Base-by-base conservation (phyloP, 2,888 invertebrate genomes). In the Ennomos fuscantarius region DNA sequence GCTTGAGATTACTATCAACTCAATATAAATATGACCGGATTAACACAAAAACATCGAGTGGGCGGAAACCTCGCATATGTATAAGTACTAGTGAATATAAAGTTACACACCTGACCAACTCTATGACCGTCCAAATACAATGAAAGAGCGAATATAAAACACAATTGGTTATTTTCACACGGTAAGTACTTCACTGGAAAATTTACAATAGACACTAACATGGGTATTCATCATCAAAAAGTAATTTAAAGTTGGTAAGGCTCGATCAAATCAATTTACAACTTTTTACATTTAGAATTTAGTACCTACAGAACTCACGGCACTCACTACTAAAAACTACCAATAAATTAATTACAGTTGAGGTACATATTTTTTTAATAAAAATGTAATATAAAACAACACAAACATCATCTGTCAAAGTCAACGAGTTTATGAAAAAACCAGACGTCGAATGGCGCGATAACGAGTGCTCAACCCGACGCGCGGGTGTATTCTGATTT, bases 51-150 rank as follows among this genome's bases (percentile, higher is more conserved):
- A 55, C 59, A 6, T 24, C 39, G 32, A 60, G 70, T 68, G 72
- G 72, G 72, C 64, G 73, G 60, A 57, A 57, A 69, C 52, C 32
- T 12, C 35, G 42, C 13, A 40, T 31, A 40, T 48, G 43, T 51
- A 48, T 43, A 57, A 42, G 37, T 45, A 10, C 24, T 24, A 24
- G 24, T 24, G 24, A 24, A 24, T 24, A 24, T 24, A 56, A 43
- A 35, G 43, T 35, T 39, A 55, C 50, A n/a, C 40, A 50, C 50
- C 50, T 50, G 34, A 15, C 34, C 2, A 54, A 45, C 39, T 46
- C 15, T 45, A 35, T 24, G 48, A 37, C 41, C 45, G 45, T 46
- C 10, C 31, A 49, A 48, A 31, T 49, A 34, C 60, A 57, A 55
- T 59, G 35, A 31, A 44, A 52, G 6, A 51, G 10, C 31, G 24